Conservation (phyloP, 1,140 invertebrate species). For the Aphidius gifuensis region DNA sequence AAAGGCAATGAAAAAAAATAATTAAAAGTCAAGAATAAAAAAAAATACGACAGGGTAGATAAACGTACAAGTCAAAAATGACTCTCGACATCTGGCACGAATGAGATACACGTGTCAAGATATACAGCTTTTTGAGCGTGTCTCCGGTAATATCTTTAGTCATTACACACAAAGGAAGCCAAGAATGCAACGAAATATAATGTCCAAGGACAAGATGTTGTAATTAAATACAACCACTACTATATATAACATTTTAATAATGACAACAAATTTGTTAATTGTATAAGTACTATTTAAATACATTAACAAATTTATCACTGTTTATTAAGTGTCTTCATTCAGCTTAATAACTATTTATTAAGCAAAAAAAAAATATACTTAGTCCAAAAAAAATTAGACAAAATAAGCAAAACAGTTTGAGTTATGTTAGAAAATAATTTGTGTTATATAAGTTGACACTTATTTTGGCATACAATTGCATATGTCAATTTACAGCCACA, state of each 20-base stretch:
- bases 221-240: neutral
- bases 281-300: no score
- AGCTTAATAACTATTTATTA: no score
- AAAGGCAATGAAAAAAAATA: conserved; percentile 8
- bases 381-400: no score
- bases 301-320: no score
- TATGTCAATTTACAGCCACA: no score
- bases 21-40: conserved; percentile 1
- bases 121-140: conserved; percentile 21
- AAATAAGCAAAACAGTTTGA: no score
- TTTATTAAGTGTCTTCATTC: no score
- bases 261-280: no score
- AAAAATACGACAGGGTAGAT: conserved; percentile 24
- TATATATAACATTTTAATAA: neutral
- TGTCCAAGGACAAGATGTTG: conserved; percentile 9
- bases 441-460: no score
- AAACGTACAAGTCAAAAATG: conserved; percentile 18
- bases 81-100: conserved; percentile 35
- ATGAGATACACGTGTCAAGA: conserved; percentile 36
- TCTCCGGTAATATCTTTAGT: conserved; percentile 13
- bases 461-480: no score
- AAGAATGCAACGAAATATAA: conserved; percentile 11
- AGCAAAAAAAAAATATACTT: no score
- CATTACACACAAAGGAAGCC: conserved; percentile 16
- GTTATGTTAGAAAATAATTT: no score